Evolutionary conservation across 2,797 vertebrate genomes (phyloP).

Genomic region (Muscicapa comitata): DNA sequence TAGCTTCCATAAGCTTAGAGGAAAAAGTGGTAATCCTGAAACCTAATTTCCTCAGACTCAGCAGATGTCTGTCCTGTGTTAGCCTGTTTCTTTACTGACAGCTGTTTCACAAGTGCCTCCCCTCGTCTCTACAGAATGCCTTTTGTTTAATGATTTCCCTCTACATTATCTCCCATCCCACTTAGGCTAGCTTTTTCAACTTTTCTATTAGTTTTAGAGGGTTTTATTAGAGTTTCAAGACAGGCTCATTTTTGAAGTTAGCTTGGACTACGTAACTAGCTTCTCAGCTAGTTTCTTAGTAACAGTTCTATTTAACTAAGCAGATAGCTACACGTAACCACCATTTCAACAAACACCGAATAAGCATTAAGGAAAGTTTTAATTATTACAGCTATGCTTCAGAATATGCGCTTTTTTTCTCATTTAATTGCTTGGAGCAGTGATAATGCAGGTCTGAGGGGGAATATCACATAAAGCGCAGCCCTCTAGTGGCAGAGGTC

Average conservation of each 20-base stretch:
- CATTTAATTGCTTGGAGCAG: not conserved
- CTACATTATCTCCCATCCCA: not conserved
- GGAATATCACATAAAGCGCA: not conserved
- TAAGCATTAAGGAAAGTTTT: not conserved
- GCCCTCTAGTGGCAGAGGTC: slow-evolving; percentile 47
- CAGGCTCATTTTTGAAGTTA: not conserved
- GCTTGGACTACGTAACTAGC: not conserved
- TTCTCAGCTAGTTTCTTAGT: not conserved
- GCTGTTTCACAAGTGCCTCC: slow-evolving; percentile 57
- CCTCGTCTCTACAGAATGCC: slow-evolving; percentile 42
- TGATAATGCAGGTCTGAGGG: not conserved
- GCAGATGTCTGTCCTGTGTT: slow-evolving; percentile 61
- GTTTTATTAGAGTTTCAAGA: not conserved
- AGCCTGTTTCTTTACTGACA: slow-evolving; percentile 51
- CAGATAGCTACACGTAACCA: not conserved
- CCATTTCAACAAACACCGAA: not conserved
- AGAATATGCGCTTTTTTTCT: not conserved
- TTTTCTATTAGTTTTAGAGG: not conserved
- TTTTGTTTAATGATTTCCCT: slow-evolving; percentile 49
- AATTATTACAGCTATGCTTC: not conserved
- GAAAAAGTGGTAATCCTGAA: slow-evolving; percentile 53
- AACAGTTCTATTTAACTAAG: not conserved
- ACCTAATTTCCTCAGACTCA: slow-evolving; percentile 55
- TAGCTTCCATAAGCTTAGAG: slow-evolving; percentile 17
- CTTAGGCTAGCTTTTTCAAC: not conserved